Evolutionary conservation across 2,888 invertebrate genomes (phyloP), one percentile per base, ranked within the genome.

Genomic region (Escarpia spicata): DNA sequence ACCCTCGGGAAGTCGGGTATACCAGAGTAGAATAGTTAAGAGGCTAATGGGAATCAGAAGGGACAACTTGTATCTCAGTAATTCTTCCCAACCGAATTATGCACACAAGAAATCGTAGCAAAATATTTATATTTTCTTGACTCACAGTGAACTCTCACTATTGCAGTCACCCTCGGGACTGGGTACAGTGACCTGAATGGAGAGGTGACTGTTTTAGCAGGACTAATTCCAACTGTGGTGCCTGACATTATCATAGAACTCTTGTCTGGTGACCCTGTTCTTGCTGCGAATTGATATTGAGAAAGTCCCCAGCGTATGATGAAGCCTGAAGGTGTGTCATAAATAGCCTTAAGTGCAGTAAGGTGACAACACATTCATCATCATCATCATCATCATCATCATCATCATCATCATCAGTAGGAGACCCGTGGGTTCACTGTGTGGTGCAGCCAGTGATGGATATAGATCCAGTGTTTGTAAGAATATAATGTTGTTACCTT

Each of bases 351-450:
- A 26, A 75, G 75, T 75, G 75, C 75, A 75, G 75, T n/a, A 75
- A 75, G 19, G 75, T 75, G 75, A 75, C 75, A 75, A 75, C 26
- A 75, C 75, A 75, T 75, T 75, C n/a, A 75, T 75, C 75, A 75
- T 26, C n/a, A 12, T 52, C 52, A 52, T 52, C 52, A 52, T 52
- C n/a, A 12, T 52, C 52, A 52, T 52, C 52, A 52, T 52, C 52
- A 3, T 52, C 52, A 52, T 52, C 52, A 52, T 52, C 52, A 75
- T 75, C 75, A 75, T 75, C 75, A 75, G 26, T 26, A 75, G 26
- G 26, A 26, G 75, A 26, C 4, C 37, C 2, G 4, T 75, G 75
- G 75, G 75, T 75, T 75, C 26, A 26, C 75, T 26, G n/a, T 6
- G n/a, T 26, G 75, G 6, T 75, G 19, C 2, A 75, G 75, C 6